These are phyloP conservation scores for Pleuronectes platessa DNA, from an alignment of 2,113 vertebrate genomes.

Conservation along the genomic window DNA sequence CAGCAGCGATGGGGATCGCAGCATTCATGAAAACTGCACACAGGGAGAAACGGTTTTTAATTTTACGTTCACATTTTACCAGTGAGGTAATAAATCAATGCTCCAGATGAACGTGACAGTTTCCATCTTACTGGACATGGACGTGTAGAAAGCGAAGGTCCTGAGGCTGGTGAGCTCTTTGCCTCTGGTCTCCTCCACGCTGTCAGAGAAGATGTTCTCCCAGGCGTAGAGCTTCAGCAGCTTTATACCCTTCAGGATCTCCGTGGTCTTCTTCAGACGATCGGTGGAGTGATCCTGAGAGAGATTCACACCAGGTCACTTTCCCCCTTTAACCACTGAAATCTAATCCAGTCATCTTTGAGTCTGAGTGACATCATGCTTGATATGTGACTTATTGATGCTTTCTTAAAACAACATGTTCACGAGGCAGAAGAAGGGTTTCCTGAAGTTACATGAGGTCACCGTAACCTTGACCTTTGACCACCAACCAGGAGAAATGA, in stretches of 20 bases:
- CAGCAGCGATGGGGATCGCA: slow-evolving; percentile 96
- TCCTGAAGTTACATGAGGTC: too few relatives aligned
- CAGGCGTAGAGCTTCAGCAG: slow-evolving; percentile 96
- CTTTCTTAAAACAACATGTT: too few relatives aligned
- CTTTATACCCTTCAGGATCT: slow-evolving; percentile 98
- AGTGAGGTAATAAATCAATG: too few relatives aligned
- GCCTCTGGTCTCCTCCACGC: slow-evolving; percentile 91
- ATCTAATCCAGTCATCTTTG: too few relatives aligned
- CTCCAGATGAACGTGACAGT: too few relatives aligned
- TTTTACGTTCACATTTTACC: too few relatives aligned
- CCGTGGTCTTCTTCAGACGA: slow-evolving; percentile 95
- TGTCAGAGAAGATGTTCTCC: slow-evolving; percentile 96
- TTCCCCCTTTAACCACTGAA: too few relatives aligned
- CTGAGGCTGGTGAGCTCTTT: slow-evolving; percentile 85
- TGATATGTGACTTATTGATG: too few relatives aligned
- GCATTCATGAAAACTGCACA: slow-evolving; percentile 97
- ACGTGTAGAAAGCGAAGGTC: slow-evolving; percentile 74
- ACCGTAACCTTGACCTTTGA: too few relatives aligned
- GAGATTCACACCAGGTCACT: not conserved
- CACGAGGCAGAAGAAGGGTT: too few relatives aligned
- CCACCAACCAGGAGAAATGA: too few relatives aligned
- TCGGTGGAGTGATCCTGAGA: slow-evolving; percentile 96
- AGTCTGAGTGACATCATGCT: too few relatives aligned
- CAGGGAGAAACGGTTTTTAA: not conserved
- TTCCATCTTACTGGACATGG: slow-evolving; percentile 72